Conservation (phyloP, 1,140 invertebrate species). For the Drosophila watanabei region DNA sequence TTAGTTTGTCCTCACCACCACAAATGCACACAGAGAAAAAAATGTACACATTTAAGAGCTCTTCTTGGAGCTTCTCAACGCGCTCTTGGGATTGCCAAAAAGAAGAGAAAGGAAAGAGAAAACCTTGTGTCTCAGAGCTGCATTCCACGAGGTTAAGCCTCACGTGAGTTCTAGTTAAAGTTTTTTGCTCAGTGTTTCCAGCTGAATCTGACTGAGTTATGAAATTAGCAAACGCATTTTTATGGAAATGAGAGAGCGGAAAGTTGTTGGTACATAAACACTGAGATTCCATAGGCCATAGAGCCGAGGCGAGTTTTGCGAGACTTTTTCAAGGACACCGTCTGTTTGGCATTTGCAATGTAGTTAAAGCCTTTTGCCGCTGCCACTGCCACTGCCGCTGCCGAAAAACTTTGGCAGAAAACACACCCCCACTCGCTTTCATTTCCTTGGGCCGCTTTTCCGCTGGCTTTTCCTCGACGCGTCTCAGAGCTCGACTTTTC, state of each 20-base stretch:
- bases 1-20: constrained; percentile 60
- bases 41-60: neutral
- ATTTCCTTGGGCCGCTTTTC: constrained; percentile 33
- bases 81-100: neutral
- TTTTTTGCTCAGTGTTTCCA: neutral
- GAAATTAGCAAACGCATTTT: constrained; percentile 81
- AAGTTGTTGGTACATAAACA: constrained; percentile 61
- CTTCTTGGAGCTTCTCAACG: neutral
- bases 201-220: constrained; percentile 52
- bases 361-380: constrained; percentile 75
- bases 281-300: constrained; percentile 42
- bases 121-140: too few species aligned
- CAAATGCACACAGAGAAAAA: neutral
- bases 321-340: constrained; percentile 78
- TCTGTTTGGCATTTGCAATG: constrained; percentile 75
- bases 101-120: neutral
- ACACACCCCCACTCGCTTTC: constrained; percentile 14
- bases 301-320: constrained; percentile 22
- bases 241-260: constrained; percentile 70
- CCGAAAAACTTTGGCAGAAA: constrained; percentile 59
- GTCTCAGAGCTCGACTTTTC: constrained; percentile 4
- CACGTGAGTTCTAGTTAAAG: too few species aligned
- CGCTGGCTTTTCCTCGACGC: constrained; percentile 22
- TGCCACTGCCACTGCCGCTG: constrained; percentile 32
- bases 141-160: too few species aligned